Conservation (phyloP, 2,888 invertebrate species). For the Epinotia nisella region DNA sequence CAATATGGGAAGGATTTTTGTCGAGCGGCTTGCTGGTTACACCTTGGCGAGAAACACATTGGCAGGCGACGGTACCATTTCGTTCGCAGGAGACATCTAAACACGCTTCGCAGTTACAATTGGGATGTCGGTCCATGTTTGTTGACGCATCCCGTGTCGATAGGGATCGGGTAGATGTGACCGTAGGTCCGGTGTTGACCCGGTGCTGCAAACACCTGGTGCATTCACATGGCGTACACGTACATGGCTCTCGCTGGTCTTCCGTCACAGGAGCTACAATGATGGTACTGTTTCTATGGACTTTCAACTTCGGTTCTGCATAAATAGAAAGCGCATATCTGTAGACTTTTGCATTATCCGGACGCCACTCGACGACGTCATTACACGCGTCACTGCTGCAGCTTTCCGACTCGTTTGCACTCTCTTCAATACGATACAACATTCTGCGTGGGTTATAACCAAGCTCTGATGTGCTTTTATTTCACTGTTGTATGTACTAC, state of each 20-base stretch:
- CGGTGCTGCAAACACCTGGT: not conserved
- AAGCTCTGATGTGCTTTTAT: not conserved
- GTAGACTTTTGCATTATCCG: not conserved
- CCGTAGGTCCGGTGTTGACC: not conserved
- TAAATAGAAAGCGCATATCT: not conserved
- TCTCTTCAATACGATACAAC: not conserved
- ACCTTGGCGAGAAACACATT: not conserved
- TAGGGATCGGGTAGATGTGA: not conserved
- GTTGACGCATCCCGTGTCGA: not conserved
- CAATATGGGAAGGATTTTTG: not conserved
- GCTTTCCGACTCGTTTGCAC: not conserved
- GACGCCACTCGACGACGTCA: not conserved
- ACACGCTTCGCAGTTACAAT: not conserved
- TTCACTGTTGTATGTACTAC: not conserved
- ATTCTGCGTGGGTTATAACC: not conserved
- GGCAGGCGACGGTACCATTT: not conserved
- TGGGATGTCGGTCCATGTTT: not conserved
- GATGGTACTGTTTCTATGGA: not conserved
- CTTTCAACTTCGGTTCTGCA: not conserved
- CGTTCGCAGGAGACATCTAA: not conserved
- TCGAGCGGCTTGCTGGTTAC: not conserved
- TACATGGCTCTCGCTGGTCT: not conserved
- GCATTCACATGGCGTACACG: not conserved
- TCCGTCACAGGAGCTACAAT: constrained; percentile 1
- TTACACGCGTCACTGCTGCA: not conserved